These are phyloP conservation scores for Macroglossus sobrinus DNA, from an alignment of 2,113 vertebrate genomes.

Conservation along the genomic window DNA sequence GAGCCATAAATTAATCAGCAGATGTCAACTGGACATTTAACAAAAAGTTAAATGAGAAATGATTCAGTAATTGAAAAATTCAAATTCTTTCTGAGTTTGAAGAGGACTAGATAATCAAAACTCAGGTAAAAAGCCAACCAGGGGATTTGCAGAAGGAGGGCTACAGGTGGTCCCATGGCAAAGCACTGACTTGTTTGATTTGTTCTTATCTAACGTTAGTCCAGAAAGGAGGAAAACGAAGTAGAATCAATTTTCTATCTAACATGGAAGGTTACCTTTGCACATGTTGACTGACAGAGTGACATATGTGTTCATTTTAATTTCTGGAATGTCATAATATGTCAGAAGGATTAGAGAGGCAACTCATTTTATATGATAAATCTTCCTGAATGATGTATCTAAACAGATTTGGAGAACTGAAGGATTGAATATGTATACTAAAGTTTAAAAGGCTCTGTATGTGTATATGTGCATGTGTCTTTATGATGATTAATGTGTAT, in stretches of 20 bases:
- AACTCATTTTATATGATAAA: not conserved
- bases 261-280: not conserved
- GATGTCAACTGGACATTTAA: not conserved
- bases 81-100: not conserved
- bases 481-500: not conserved
- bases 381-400: not conserved
- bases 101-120: not conserved
- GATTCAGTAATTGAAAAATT: not conserved
- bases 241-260: not conserved
- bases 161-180: not conserved
- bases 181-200: not conserved
- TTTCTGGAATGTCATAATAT: conserved; percentile 14
- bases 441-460: not conserved
- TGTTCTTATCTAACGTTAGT: not conserved
- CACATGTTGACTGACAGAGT: not conserved
- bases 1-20: not conserved
- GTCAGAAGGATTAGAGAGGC: conserved; percentile 24
- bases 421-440: not conserved
- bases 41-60: not conserved
- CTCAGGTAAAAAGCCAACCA: not conserved
- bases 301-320: not conserved
- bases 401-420: not conserved
- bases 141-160: not conserved
- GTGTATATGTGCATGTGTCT: not conserved
- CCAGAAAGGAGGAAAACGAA: not conserved